Percentiles rank a stretch among this genome's conserved stretches.
phyloP scores from a whole-genome alignment of 2,797 vertebrate species.

The Acropternis orthonyx region DNA sequence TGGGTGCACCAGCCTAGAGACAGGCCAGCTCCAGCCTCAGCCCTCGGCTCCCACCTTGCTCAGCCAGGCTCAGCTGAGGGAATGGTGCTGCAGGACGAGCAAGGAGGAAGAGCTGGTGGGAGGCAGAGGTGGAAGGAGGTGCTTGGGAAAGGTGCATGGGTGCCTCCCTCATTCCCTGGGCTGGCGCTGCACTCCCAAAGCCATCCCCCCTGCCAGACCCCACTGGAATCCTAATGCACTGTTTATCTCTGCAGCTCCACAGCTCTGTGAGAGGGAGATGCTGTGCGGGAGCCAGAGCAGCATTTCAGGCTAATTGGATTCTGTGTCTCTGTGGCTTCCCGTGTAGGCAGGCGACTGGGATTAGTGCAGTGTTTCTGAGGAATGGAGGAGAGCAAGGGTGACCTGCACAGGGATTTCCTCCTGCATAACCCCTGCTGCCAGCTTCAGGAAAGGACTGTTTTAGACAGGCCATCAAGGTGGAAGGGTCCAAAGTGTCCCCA shows the following conservation, averaged over 20 bases:
- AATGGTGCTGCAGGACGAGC: not conserved
- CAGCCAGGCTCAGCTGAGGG: not conserved
- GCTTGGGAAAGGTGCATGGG: not conserved
- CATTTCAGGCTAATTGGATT: slow-evolving; percentile 74
- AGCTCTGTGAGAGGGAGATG: slow-evolving; percentile 49
- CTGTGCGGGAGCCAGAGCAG: slow-evolving; percentile 23
- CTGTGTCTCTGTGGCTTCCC: slow-evolving; percentile 45
- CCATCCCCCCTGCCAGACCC: slow-evolving; percentile 44
- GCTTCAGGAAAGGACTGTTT: not conserved
- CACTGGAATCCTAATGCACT: slow-evolving; percentile 71
- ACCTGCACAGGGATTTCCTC: slow-evolving; percentile 9
- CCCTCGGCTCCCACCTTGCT: not conserved
- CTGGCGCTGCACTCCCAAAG: not conserved
- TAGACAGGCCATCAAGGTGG: not conserved
- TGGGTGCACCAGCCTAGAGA: not conserved
- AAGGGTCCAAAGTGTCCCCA: not conserved
- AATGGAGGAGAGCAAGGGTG: not conserved
- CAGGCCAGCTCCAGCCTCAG: not conserved
- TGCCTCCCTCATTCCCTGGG: not conserved
- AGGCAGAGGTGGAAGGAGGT: not conserved
- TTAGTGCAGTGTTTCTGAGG: slow-evolving; percentile 34
- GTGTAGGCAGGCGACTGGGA: slow-evolving; percentile 5
- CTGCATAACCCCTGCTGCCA: not conserved
- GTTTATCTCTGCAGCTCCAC: slow-evolving; percentile 70
- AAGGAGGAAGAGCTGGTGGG: not conserved